Evolutionary conservation across 2,113 vertebrate species (phyloP), one percentile per base, ranked within the genome.

Genomic region (Rhombomys opimus): DNA sequence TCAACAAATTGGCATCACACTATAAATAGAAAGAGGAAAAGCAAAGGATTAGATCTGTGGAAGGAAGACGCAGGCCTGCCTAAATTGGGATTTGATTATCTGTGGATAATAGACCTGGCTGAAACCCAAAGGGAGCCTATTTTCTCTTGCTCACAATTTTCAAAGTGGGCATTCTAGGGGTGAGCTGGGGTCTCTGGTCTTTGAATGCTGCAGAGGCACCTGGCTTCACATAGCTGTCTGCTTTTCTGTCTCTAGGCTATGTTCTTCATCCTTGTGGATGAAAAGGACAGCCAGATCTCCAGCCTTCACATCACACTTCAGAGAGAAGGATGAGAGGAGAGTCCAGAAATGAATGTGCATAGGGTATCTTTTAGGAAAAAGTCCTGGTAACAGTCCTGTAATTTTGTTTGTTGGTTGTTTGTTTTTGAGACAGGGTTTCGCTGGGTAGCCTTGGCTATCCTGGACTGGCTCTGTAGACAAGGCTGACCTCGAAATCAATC

Each of bases 41-140:
- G 72, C 63, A 93, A 90, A 82, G 52, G 81, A 88, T 27, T 46
- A 84, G 80, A 27, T 75, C 25, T 87, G 70, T 38, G 70, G 92
- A 92, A 46, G 54, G 52, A 96, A 72, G 75, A 27, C 13, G 20
- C 46, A 86, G 52, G 23, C 5, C 80, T 78, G 75, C 5, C 5
- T 93, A 38, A 84, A 0, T 75, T 77, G 78, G 75, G 54, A 41
- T 67, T 80, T 81, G 23, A 50, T 86, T 91, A 22, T n/a, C 59
- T 81, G 20, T 95, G 41, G 73, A 41, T 92, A 91, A 89, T 35
- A 95, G 67, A 65, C 12, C 54, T 0, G 6, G 30, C 65, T 88
- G 67, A 93, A 41, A 86, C 65, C 77, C 25, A 25, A 91, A 80
- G 38, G 22, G 57, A 81, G 13, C 65, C 63, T 75, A 15, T 87